phyloP scores from a whole-genome alignment of 2,113 vertebrate genomes.

The Mobula birostris region DNA sequence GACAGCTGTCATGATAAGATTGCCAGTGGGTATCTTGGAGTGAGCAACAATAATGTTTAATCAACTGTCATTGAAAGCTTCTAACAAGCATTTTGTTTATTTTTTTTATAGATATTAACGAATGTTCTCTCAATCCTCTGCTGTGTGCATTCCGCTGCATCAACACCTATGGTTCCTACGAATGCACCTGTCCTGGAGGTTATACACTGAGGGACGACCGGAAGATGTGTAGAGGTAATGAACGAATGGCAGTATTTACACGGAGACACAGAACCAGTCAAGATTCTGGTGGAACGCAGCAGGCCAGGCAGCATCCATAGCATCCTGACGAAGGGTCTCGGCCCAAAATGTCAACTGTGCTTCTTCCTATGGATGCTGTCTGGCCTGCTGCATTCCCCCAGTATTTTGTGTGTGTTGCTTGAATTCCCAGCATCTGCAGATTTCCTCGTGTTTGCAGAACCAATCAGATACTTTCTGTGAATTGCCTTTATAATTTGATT shows the following conservation, averaged over 20 bases:
- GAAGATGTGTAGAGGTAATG: constrained; percentile 84
- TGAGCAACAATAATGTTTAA: not conserved
- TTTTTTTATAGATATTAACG: constrained; percentile 71
- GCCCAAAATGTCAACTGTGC: too few relatives aligned
- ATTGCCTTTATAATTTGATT: not conserved
- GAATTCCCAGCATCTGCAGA: too few relatives aligned
- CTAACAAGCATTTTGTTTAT: not conserved
- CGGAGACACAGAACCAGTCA: not conserved
- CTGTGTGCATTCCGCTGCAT: constrained; percentile 91
- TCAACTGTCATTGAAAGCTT: not conserved
- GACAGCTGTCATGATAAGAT: too few relatives aligned
- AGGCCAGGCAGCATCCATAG: too few relatives aligned
- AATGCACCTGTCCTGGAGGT: constrained; percentile 81
- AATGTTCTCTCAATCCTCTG: constrained; percentile 80
- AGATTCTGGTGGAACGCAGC: too few relatives aligned
- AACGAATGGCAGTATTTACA: not conserved
- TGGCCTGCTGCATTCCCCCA: too few relatives aligned
- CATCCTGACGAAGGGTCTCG: too few relatives aligned
- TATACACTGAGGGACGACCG: constrained; percentile 80
- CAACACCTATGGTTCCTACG: constrained; percentile 85
- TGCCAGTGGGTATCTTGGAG: not conserved
- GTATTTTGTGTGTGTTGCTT: too few relatives aligned
- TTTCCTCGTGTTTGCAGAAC: too few relatives aligned
- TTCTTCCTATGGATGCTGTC: too few relatives aligned
- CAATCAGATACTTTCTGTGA: not conserved